Conservation (phyloP, 1,140 invertebrate species). For the Camponotus floridanus region DNA sequence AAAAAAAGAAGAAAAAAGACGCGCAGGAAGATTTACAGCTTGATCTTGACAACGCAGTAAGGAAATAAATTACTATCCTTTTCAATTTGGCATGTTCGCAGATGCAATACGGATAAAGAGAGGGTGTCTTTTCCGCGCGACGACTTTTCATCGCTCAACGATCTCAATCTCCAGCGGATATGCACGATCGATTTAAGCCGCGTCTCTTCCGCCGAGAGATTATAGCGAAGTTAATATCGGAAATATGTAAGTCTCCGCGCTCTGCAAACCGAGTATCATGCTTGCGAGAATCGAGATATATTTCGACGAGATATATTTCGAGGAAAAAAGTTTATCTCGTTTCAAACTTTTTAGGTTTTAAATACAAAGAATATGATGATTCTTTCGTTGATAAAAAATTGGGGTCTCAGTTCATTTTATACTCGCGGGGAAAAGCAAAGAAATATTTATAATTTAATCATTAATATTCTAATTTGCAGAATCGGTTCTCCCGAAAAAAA, state of each 20-base stretch:
- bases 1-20: neutral
- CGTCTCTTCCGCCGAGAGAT: conserved; percentile 40
- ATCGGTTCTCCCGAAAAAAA: neutral
- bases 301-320: no score
- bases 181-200: conserved; percentile 33
- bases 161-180: conserved; percentile 41
- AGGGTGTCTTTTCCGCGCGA: neutral
- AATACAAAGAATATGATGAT: neutral
- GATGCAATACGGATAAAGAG: conserved; percentile 31
- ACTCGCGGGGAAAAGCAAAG: neutral
- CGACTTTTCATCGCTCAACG: conserved; percentile 39
- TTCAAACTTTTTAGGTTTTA: neutral
- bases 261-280: neutral
- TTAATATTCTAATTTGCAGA: neutral
- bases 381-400: neutral
- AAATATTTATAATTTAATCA: neutral
- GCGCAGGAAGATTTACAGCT: neutral
- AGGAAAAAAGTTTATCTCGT: neutral
- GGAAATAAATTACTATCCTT: conserved; percentile 53
- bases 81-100: conserved; percentile 46
- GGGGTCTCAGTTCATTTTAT: neutral
- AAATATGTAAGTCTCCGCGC: conserved; percentile 32
- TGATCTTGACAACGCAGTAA: neutral
- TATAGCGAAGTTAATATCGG: conserved; percentile 46
- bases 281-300: conserved; percentile 13